Evolutionary conservation across 2,888 invertebrate species (phyloP), one percentile per base, ranked within the genome.

Genomic region (Mythimna pallens): DNA sequence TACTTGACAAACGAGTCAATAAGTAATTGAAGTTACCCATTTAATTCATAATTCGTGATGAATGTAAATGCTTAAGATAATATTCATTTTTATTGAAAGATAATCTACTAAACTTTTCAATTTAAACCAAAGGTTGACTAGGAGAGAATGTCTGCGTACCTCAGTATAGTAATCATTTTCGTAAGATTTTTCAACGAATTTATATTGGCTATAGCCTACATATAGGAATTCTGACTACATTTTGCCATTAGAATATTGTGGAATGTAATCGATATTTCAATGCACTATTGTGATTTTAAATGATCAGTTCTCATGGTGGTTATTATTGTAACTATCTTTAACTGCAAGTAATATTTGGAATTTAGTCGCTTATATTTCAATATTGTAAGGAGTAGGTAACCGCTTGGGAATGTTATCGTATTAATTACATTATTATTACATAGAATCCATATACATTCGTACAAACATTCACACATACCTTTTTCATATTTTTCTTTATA

Each of bases 1-100:
- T 84, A 87, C 87, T 89, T 88, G 90, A 87, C 89, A 87, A 88
- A 91, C 90, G 78, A 85, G 86, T 88, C 81, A 83, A 76, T 30
- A 54, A 47, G 17, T 73, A 25, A 86, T 87, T 86, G 81, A 75
- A 87, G 86, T 82, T 86, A 77, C 84, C 74, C 78, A 80, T 82
- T 78, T 85, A 84, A 86, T 84, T 86, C 72, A 67, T 83, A 78
- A 85, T 84, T 87, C 78, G 85, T 81, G 77, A 81, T 76, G 65
- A 64, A 75, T 36, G 61, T 61, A 17, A 58, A 82, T 64, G 63
- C 20, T 55, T 75, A 34, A 36, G 8, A 61, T 34, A 43, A 47
- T 70, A 50, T 57, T 65, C 3, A 34, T 57, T 25, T 64, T 73
- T 22, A 40, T 65, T 40, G 14, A 17, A 17, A 40, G 20, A 4